These are phyloP conservation scores for Tipula confusa DNA, from an alignment of 2,888 invertebrate species.

Conservation along the genomic window DNA sequence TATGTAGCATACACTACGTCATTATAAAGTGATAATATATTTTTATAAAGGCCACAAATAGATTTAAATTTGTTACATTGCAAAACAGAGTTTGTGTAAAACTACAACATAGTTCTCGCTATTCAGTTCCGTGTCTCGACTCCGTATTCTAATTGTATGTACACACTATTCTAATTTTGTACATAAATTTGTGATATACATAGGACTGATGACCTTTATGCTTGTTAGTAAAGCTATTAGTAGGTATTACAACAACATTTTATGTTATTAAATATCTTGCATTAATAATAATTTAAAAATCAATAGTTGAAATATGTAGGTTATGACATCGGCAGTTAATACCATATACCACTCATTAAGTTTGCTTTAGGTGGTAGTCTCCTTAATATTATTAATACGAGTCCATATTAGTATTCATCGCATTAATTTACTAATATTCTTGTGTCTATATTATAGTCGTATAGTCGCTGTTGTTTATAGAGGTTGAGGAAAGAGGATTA, in stretches of 20 bases:
- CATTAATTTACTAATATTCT: background rate
- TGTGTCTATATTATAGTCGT: no score
- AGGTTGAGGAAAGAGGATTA: background rate
- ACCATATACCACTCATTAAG: background rate
- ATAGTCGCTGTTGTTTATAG: background rate
- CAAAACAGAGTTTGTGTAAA: background rate
- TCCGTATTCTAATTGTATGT: background rate
- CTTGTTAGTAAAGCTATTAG: background rate
- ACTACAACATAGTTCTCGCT: background rate
- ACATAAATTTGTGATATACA: background rate
- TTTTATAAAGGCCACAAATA: background rate
- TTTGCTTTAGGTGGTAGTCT: background rate
- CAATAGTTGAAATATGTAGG: background rate
- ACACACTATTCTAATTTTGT: background rate
- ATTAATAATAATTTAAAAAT: slow-evolving; percentile 12
- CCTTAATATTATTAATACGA: background rate
- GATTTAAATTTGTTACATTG: background rate
- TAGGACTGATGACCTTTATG: background rate
- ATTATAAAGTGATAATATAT: background rate
- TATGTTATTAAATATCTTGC: background rate
- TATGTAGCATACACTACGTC: background rate
- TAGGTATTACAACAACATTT: background rate
- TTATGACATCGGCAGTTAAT: slow-evolving; percentile 1
- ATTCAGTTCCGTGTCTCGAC: background rate
- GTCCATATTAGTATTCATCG: background rate